Evolutionary conservation across 2,888 invertebrate species (phyloP).

Genomic region (Altica lythri): DNA sequence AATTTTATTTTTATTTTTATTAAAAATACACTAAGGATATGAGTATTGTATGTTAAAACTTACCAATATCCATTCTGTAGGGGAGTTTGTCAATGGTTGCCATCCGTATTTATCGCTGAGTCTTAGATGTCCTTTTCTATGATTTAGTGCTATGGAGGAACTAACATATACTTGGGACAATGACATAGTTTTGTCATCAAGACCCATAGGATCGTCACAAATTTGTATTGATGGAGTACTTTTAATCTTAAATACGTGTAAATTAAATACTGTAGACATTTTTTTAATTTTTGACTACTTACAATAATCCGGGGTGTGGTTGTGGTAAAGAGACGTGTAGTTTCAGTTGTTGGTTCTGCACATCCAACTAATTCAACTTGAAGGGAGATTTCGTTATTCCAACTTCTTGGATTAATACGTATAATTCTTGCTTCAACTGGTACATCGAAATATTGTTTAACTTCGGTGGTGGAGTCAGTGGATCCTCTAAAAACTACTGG

Average conservation of each 20-base stretch:
- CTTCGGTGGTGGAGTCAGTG: conserved; percentile 62
- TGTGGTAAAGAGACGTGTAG: too few relatives aligned
- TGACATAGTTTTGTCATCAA: conserved; percentile 66
- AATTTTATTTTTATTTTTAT: too few relatives aligned
- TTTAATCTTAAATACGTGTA: not conserved
- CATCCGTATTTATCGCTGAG: conserved; percentile 63
- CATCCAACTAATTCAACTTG: conserved; percentile 80
- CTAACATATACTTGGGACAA: conserved; percentile 71
- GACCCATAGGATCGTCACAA: conserved; percentile 76
- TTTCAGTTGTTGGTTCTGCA: conserved; percentile 42
- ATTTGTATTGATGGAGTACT: conserved; percentile 31
- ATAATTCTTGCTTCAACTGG: conserved; percentile 78
- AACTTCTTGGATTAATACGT: conserved; percentile 74
- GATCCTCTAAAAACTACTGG: conserved; percentile 77
- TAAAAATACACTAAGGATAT: too few relatives aligned
- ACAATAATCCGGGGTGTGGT: conserved; percentile 33
- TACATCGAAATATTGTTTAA: conserved; percentile 68
- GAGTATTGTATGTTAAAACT: too few relatives aligned
- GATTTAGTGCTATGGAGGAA: conserved; percentile 57
- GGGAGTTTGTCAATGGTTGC: conserved; percentile 70
- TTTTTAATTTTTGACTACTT: conserved; percentile 11
- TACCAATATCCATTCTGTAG: conserved; percentile 73
- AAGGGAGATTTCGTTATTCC: conserved; percentile 69
- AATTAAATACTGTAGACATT: too few relatives aligned
- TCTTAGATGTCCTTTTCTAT: conserved; percentile 56